These are phyloP conservation scores for Trichonephila inaurata DNA, from an alignment of 1,140 invertebrate genomes.

Conservation along the genomic window DNA sequence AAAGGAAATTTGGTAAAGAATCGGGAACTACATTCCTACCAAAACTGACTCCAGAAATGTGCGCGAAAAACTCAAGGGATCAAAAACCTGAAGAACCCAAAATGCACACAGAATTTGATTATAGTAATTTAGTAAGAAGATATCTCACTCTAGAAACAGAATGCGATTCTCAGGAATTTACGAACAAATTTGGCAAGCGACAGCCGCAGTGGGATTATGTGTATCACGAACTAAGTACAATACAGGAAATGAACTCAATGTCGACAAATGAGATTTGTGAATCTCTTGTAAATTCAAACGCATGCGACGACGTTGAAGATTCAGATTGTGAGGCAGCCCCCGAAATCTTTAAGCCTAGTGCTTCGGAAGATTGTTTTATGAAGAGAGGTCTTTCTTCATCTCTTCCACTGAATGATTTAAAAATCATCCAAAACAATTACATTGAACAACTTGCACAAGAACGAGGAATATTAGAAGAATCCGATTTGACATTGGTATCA, in stretches of 20 bases:
- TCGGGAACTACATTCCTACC: neutral
- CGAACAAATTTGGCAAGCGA: neutral
- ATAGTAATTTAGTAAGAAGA: neutral
- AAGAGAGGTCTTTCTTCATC: neutral
- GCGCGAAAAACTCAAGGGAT: neutral
- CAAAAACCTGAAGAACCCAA: neutral
- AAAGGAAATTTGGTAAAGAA: neutral
- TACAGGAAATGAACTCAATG: neutral
- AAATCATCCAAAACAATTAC: neutral
- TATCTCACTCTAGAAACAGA: neutral
- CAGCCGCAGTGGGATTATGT: neutral
- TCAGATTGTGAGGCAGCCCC: neutral
- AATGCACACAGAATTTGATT: neutral
- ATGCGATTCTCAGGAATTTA: neutral
- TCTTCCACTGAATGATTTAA: neutral
- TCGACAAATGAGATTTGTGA: neutral
- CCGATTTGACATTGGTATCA: neutral
- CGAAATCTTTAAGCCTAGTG: neutral
- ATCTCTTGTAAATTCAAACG: neutral
- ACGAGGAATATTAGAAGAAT: neutral
- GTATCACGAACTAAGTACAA: neutral
- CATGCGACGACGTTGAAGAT: neutral
- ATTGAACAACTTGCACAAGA: neutral
- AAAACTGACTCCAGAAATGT: neutral
- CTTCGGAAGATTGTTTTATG: neutral